Evolutionary conservation across 1,140 invertebrate species (phyloP).

Genomic region (Melipona quadrifasciata): DNA sequence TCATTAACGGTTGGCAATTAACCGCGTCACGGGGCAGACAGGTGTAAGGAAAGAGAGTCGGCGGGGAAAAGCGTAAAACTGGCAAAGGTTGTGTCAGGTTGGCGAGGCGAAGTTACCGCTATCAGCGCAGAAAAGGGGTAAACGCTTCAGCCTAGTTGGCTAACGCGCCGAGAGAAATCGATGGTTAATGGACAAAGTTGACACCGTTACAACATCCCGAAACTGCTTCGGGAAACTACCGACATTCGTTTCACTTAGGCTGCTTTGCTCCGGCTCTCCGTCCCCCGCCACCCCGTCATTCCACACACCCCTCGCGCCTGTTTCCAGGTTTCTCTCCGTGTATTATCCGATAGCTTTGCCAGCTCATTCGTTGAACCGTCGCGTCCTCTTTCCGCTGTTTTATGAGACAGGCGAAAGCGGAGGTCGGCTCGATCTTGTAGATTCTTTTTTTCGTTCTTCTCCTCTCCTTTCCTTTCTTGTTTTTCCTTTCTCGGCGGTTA

Average conservation of each 20-base stretch:
- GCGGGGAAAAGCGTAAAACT: constrained; percentile 24
- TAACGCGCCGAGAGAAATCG: constrained; percentile 60
- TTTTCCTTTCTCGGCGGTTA: not conserved
- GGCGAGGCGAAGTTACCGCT: constrained; percentile 29
- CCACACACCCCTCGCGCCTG: not conserved
- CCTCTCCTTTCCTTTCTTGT: no score
- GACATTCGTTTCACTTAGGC: constrained; percentile 64
- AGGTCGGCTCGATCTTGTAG: not conserved
- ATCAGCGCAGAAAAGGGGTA: constrained; percentile 37
- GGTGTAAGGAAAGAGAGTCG: constrained; percentile 6
- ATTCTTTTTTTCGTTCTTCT: not conserved
- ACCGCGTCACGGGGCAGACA: not conserved
- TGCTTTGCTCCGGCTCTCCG: constrained; percentile 24
- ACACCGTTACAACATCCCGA: constrained; percentile 59
- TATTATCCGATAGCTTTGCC: constrained; percentile 31
- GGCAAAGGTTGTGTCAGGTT: constrained; percentile 27
- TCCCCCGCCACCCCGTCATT: no score
- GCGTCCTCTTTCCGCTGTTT: not conserved
- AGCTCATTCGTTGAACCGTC: constrained; percentile 24
- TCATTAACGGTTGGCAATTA: constrained; percentile 40
- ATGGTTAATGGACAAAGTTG: constrained; percentile 68
- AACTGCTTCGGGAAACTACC: constrained; percentile 63
- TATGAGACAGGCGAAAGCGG: not conserved
- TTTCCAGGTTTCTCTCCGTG: constrained; percentile 22
- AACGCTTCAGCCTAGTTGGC: constrained; percentile 52